Evolutionary conservation across 1,140 invertebrate genomes (phyloP).

Genomic region (Drosophila arawakana): DNA sequence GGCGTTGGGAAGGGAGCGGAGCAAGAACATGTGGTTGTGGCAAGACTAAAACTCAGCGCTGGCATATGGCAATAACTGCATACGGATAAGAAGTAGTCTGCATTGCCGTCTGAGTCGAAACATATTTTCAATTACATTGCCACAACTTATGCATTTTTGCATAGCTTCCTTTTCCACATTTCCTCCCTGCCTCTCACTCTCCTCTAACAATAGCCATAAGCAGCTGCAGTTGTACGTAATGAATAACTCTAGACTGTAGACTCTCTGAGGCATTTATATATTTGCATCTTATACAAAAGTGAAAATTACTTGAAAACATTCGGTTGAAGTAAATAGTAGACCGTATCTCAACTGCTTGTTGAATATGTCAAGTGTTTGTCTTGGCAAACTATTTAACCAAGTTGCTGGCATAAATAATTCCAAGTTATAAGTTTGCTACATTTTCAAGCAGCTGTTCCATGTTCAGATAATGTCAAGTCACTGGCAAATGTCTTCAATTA

Average conservation of each 20-base stretch:
- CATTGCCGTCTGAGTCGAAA: conserved; percentile 22
- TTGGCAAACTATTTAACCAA: conserved; percentile 11
- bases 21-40: background rate
- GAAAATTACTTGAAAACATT: conserved; percentile 17
- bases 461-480: conserved; percentile 6
- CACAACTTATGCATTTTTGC: conserved; percentile 27
- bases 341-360: conserved; percentile 21
- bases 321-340: background rate
- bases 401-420: conserved; percentile 1
- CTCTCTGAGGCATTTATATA: conserved; percentile 10
- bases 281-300: conserved; percentile 19
- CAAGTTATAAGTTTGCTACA: background rate
- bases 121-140: conserved; percentile 58
- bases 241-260: conserved; percentile 5
- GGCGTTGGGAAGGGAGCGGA: no score
- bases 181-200: background rate
- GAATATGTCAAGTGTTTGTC: conserved; percentile 18
- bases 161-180: background rate
- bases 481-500: background rate
- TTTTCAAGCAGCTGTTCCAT: background rate
- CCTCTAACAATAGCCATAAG: conserved; percentile 47
- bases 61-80: conserved; percentile 22
- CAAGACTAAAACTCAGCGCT: background rate
- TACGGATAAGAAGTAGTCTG: conserved; percentile 19
- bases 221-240: conserved; percentile 26